These are phyloP conservation scores for Andrena chrysosceles DNA, from an alignment of 2,888 invertebrate genomes.

Conservation along the genomic window DNA sequence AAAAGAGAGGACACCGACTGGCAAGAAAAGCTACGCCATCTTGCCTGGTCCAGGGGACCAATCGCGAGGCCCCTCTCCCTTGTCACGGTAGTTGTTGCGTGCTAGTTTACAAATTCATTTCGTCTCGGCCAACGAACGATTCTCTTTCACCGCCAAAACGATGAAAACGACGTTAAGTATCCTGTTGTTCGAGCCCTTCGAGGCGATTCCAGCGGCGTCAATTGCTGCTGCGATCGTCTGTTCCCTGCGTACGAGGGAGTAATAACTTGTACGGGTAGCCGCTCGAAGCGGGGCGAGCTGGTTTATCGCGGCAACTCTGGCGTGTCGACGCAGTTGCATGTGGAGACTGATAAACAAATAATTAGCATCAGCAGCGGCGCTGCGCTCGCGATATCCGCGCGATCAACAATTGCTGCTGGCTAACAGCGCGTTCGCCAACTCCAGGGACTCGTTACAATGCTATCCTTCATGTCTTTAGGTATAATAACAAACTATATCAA, in stretches of 20 bases:
- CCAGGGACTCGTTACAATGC: not conserved
- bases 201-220: not conserved
- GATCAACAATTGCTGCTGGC: slow-evolving; percentile 55
- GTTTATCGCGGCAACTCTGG: slow-evolving; percentile 71
- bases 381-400: slow-evolving; percentile 64
- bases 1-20: slow-evolving; percentile 62
- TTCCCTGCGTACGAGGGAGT: slow-evolving; percentile 33
- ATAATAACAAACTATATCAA: too few relatives aligned
- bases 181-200: not conserved
- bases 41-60: slow-evolving; percentile 48
- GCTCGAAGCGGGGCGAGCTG: slow-evolving; percentile 31
- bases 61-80: slow-evolving; percentile 32
- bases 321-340: slow-evolving; percentile 71
- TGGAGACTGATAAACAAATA: slow-evolving; percentile 80
- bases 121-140: slow-evolving; percentile 26
- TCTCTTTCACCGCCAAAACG: slow-evolving; percentile 2
- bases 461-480: too few relatives aligned
- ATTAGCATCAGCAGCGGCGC: slow-evolving; percentile 77
- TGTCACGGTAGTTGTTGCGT: slow-evolving; percentile 52
- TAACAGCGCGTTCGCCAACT: not conserved
- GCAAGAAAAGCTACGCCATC: slow-evolving; percentile 59
- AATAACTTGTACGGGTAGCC: slow-evolving; percentile 35
- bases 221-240: not conserved
- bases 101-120: slow-evolving; percentile 60
- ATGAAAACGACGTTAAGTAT: not conserved